Percentiles rank a stretch among this genome's conserved stretches.
These are phyloP conservation scores for Cherax quadricarinatus DNA, from an alignment of 1,140 invertebrate species.

Conservation along the genomic window DNA sequence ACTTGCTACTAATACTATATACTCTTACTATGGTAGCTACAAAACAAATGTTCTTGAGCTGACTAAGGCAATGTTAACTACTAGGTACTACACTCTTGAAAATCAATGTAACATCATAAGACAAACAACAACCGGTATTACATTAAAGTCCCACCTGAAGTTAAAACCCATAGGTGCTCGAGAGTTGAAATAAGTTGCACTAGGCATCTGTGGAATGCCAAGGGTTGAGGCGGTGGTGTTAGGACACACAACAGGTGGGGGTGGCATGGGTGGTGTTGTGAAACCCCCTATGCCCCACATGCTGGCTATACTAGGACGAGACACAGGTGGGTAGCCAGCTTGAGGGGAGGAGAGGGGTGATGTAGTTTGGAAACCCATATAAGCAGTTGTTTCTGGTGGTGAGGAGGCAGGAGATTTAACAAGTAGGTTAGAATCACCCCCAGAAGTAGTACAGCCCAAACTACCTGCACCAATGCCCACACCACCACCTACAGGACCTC, in stretches of 20 bases:
- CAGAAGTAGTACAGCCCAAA: neutral
- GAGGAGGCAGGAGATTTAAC: neutral
- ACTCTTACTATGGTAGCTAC: no score
- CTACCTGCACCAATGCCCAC: slow-evolving; percentile 1
- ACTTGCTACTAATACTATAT: no score
- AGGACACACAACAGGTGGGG: slow-evolving; percentile 48
- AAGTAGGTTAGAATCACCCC: neutral
- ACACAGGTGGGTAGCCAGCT: slow-evolving; percentile 34
- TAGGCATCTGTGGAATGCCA: slow-evolving; percentile 62
- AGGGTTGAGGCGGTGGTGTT: slow-evolving; percentile 60
- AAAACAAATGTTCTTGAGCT: no score
- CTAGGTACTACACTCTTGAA: no score
- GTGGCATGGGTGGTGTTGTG: slow-evolving; percentile 52
- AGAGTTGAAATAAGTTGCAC: slow-evolving; percentile 60
- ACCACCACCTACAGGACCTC: slow-evolving; percentile 24
- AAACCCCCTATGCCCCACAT: slow-evolving; percentile 63
- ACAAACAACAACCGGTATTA: neutral
- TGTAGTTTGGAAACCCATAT: slow-evolving; percentile 29
- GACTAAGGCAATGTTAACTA: no score
- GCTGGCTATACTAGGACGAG: slow-evolving; percentile 45
- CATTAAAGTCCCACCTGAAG: slow-evolving; percentile 33
- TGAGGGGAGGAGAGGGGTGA: slow-evolving; percentile 44
- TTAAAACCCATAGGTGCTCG: slow-evolving; percentile 59
- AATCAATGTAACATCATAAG: neutral
- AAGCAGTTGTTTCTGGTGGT: slow-evolving; percentile 11